Evolutionary conservation across 2,888 invertebrate genomes (phyloP).

Genomic region (Lycocerus yunnanus): DNA sequence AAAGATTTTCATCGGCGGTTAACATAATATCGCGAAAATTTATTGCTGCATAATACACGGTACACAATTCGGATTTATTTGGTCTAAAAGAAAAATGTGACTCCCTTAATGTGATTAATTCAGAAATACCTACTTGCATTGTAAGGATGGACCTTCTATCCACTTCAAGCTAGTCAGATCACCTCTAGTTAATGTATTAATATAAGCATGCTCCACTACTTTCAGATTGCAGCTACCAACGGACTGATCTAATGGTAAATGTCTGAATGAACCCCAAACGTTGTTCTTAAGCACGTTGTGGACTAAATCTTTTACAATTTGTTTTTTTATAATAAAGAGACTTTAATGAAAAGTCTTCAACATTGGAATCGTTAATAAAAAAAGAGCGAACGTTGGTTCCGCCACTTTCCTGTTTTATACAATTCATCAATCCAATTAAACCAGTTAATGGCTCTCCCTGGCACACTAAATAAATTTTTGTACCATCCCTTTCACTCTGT

Average conservation of each 20-base stretch:
- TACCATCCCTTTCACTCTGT: conserved; percentile 63
- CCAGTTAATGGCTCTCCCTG: conserved; percentile 75
- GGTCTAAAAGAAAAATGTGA: conserved; percentile 45
- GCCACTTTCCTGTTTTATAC: conserved; percentile 86
- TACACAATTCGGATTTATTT: conserved; percentile 70
- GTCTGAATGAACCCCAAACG: conserved; percentile 87
- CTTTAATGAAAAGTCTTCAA: conserved; percentile 63
- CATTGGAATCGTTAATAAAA: conserved; percentile 69
- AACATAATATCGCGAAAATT: conserved; percentile 99
- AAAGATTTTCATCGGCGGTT: conserved; percentile 94
- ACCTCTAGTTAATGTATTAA: conserved; percentile 90
- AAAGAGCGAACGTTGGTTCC: conserved; percentile 76
- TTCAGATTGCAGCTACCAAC: conserved; percentile 56
- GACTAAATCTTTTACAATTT: conserved; percentile 76
- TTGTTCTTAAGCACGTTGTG: conserved; percentile 83
- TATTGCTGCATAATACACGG: conserved; percentile 90
- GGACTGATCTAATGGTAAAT: conserved; percentile 67
- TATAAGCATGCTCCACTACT: conserved; percentile 93
- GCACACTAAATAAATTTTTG: conserved; percentile 70
- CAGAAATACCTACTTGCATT: conserved; percentile 57
- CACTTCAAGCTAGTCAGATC: conserved; percentile 91
- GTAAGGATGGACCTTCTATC: conserved; percentile 85
- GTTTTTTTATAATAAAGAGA: conserved; percentile 65
- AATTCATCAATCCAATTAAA: conserved; percentile 86
- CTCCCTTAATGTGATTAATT: neutral